Evolutionary conservation across 2,797 vertebrate genomes (phyloP).

Genomic region (Steatocranus sp.): DNA sequence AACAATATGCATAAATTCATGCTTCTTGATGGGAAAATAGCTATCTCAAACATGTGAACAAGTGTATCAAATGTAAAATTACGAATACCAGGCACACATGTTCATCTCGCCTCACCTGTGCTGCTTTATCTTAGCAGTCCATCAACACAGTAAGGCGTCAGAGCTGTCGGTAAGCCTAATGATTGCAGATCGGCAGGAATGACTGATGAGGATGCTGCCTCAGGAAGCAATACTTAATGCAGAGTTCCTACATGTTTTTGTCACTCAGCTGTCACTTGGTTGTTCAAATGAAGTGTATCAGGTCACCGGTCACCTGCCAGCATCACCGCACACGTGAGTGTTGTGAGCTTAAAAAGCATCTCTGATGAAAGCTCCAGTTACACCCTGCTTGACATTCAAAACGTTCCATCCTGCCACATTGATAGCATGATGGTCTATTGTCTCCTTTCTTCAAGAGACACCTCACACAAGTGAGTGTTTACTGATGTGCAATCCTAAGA

Average conservation of each 20-base stretch:
- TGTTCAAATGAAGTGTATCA: constrained; percentile 10
- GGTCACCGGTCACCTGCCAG: background rate
- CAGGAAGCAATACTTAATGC: constrained; percentile 20
- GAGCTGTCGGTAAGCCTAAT: background rate
- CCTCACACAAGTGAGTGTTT: background rate
- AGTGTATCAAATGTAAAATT: background rate
- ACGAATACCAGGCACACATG: background rate
- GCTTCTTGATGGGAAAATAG: background rate
- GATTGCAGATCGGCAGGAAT: background rate
- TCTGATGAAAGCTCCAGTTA: background rate
- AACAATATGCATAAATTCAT: background rate
- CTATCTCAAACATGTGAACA: background rate
- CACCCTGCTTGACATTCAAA: background rate
- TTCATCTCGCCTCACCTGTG: background rate
- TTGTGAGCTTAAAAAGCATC: background rate
- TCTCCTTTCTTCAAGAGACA: background rate
- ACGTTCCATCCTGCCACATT: background rate
- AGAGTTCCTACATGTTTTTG: constrained; percentile 12
- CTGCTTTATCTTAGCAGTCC: background rate
- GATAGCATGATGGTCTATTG: background rate
- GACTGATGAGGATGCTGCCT: constrained; percentile 26
- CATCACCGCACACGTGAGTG: background rate
- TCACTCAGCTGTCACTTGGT: constrained; percentile 4
- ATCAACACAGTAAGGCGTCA: background rate
- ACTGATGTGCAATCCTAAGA: background rate